Conservation (phyloP, 2,113 vertebrate species). For the Sylvia atricapilla region DNA sequence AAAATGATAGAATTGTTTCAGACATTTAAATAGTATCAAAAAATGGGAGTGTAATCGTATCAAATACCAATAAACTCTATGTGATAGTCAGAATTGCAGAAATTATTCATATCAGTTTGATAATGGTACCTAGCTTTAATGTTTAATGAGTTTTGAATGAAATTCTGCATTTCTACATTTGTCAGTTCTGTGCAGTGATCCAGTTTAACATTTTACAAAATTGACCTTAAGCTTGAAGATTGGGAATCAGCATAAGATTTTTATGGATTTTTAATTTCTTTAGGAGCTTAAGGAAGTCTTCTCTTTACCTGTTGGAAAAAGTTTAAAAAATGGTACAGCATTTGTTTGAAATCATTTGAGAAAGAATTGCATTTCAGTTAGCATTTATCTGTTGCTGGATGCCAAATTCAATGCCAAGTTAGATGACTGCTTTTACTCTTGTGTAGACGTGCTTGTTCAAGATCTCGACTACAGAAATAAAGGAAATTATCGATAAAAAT, state of each 20-base stretch:
- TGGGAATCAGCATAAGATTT: neutral
- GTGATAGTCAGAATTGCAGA: neutral
- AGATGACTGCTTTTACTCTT: neutral
- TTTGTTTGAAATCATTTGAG: neutral
- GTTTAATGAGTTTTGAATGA: neutral
- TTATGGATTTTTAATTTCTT: neutral
- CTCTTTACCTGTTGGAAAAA: neutral
- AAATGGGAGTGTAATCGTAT: neutral
- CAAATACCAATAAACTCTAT: neutral
- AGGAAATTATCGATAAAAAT: neutral
- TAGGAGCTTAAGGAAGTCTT: neutral
- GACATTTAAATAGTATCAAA: neutral
- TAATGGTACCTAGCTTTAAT: neutral
- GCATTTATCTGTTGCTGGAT: neutral
- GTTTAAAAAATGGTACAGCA: neutral
- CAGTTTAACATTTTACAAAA: neutral
- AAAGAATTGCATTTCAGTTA: neutral
- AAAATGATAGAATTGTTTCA: neutral
- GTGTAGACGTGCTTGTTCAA: neutral
- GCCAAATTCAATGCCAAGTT: neutral
- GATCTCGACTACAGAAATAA: neutral
- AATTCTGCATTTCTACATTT: neutral
- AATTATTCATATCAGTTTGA: neutral
- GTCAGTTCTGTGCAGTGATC: neutral
- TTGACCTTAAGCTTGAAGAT: neutral